Percentiles rank a stretch among this genome's conserved stretches.
Evolutionary conservation across 2,113 vertebrate species (phyloP).

Genomic region (Cynocephalus volans): DNA sequence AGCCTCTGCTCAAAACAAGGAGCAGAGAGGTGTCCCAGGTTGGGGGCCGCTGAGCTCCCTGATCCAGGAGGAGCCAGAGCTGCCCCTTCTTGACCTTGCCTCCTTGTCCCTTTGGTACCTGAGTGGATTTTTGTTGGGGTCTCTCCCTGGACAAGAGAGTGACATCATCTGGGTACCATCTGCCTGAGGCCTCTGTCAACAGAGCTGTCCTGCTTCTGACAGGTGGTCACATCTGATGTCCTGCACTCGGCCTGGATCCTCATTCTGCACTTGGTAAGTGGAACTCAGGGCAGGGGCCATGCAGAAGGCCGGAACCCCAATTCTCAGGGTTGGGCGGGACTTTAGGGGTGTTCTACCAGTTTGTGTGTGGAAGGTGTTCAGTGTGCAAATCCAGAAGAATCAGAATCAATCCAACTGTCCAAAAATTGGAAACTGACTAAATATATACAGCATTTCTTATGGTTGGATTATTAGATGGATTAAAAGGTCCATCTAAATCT

Average conservation of each 20-base stretch:
- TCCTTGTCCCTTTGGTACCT: background rate
- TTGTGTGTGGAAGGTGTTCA: background rate
- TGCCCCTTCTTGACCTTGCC: background rate
- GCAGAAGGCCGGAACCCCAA: background rate
- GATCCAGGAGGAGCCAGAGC: background rate
- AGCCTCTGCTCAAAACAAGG: background rate
- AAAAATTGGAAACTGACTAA: background rate
- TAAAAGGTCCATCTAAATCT: background rate
- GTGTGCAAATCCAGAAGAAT: background rate
- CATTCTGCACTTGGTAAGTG: conserved; percentile 95
- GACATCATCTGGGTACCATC: background rate
- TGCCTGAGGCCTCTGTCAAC: background rate
- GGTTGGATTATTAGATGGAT: background rate
- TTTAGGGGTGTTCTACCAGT: background rate
- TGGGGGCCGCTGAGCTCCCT: background rate
- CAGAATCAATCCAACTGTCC: background rate
- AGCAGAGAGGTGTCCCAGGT: background rate
- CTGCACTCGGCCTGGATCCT: conserved; percentile 93
- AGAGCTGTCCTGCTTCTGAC: background rate
- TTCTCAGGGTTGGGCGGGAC: background rate
- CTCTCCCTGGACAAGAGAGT: background rate
- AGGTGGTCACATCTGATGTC: conserved; percentile 97
- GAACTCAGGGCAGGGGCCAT: background rate
- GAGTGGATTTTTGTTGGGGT: background rate
- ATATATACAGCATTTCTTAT: background rate